Evolutionary conservation across 23 tunicate species (phyloP).

Genomic region (Aplidium turbinatum): DNA sequence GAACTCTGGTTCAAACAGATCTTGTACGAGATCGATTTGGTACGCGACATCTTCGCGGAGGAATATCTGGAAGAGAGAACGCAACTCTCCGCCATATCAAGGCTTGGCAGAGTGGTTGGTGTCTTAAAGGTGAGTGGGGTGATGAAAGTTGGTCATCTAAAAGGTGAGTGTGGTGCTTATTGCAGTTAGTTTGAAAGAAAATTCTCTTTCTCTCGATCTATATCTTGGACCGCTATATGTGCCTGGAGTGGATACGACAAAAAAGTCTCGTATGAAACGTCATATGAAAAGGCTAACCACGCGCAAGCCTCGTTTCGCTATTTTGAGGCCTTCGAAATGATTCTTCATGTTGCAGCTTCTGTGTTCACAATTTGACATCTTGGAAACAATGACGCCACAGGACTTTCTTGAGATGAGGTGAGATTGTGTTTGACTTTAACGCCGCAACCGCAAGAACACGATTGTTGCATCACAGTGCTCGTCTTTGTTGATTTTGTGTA

Average conservation of each 20-base stretch:
- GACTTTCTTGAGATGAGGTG: constrained; percentile 74
- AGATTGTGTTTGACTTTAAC: neutral
- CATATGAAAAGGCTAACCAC: too few relatives aligned
- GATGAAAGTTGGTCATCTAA: too few relatives aligned
- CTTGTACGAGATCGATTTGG: constrained; percentile 59
- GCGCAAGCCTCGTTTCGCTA: too few relatives aligned
- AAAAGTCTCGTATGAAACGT: too few relatives aligned
- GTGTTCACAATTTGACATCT: constrained; percentile 37
- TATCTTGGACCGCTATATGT: too few relatives aligned
- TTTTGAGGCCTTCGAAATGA: too few relatives aligned
- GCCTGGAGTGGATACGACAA: too few relatives aligned
- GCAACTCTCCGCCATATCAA: constrained; percentile 46
- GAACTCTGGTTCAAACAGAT: constrained; percentile 88
- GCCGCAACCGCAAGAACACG: neutral
- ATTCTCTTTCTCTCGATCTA: too few relatives aligned
- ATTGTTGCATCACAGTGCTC: too few relatives aligned
- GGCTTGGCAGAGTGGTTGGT: constrained; percentile 49
- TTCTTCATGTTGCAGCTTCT: constrained; percentile 59
- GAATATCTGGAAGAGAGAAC: constrained; percentile 76
- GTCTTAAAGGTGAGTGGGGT: constrained; percentile 65
- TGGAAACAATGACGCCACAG: constrained; percentile 84
- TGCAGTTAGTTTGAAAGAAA: too few relatives aligned
- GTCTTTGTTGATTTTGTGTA: too few relatives aligned
- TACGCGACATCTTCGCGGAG: constrained; percentile 26
- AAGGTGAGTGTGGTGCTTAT: too few relatives aligned